Evolutionary conservation across 2,888 invertebrate species (phyloP), one percentile per base, ranked within the genome.

Genomic region (Unio delphinus): DNA sequence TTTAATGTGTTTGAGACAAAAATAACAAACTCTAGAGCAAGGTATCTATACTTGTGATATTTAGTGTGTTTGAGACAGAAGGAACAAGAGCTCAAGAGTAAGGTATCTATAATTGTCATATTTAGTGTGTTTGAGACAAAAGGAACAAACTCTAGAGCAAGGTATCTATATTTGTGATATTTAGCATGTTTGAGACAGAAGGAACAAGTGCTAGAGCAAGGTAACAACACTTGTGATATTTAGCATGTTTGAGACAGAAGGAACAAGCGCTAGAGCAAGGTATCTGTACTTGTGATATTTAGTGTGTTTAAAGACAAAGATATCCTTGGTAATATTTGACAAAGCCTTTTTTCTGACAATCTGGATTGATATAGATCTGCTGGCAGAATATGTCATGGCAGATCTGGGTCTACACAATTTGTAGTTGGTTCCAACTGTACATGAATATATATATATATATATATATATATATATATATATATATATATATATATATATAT

Each of bases 221-320:
- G 83, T 83, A 63, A 58, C 28, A 3, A 28, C 28, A 28, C 28
- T 28, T 28, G 28, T 28, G 28, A 28, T 28, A 28, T 28, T 28
- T 28, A 26, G 64, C 70, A 54, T 68, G 76, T 64, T 71, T 81
- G 67, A 68, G 72, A 55, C 75, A 81, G 65, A 81, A 78, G 58
- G 73, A 81, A n/a, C 79, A 77, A 45, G 73, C 75, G 26, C 69
- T 80, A 34, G 68, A 76, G 58, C 76, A 76, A 75, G 82, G 83
- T 34, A 34, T 45, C 45, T 15, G 15, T 83, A 62, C 60, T 67
- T 57, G 23, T 15, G 15, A 45, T 45, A 45, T 45, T 45, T 3
- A 28, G 61, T 23, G 23, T 23, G 23, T 23, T 23, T 23, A 23
- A 23, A 15, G 15, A 45, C 45, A 45, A 15, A 45, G 45, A 45